Evolutionary conservation across 2,797 vertebrate species (phyloP).

Genomic region (Chelonia mydas): DNA sequence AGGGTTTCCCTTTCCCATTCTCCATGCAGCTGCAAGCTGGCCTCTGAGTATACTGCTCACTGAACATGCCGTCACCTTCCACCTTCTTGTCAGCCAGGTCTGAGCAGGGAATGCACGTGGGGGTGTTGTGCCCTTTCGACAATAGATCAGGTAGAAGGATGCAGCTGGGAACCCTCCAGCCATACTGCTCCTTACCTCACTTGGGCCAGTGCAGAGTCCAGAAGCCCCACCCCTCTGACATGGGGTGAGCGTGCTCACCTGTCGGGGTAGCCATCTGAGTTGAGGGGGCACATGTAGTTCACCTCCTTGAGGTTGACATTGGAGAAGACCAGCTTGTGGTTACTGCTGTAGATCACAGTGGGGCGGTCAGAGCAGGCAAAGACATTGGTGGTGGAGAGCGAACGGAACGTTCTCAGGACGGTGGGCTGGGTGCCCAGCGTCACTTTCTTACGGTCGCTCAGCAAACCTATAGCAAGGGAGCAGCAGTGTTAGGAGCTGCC

Average conservation of each 20-base stretch:
- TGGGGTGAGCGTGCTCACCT: conserved; percentile 80
- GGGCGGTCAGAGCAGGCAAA: conserved; percentile 99
- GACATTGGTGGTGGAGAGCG: conserved; percentile 97
- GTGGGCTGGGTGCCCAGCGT: conserved; percentile 98
- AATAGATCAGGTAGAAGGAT: neutral
- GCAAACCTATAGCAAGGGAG: conserved; percentile 81
- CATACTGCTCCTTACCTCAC: too few species aligned
- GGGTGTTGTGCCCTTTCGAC: neutral
- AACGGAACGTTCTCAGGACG: conserved; percentile 95
- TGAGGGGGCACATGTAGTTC: conserved; percentile 99
- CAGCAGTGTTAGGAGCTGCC: fast-evolving
- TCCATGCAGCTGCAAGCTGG: neutral
- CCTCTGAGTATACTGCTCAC: neutral
- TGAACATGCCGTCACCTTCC: neutral
- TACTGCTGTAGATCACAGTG: conserved; percentile 99
- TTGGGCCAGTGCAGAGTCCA: neutral
- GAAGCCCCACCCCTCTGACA: fast-evolving
- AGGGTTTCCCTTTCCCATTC: neutral
- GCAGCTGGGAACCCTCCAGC: neutral
- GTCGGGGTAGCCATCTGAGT: conserved; percentile 98
- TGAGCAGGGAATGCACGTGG: neutral
- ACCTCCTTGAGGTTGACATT: conserved; percentile 99
- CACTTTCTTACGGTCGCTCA: conserved; percentile 98
- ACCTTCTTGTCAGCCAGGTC: neutral
- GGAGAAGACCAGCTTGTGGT: conserved; percentile 99